Evolutionary conservation across 1,140 invertebrate species (phyloP).

Genomic region (Eriocheir sinensis): DNA sequence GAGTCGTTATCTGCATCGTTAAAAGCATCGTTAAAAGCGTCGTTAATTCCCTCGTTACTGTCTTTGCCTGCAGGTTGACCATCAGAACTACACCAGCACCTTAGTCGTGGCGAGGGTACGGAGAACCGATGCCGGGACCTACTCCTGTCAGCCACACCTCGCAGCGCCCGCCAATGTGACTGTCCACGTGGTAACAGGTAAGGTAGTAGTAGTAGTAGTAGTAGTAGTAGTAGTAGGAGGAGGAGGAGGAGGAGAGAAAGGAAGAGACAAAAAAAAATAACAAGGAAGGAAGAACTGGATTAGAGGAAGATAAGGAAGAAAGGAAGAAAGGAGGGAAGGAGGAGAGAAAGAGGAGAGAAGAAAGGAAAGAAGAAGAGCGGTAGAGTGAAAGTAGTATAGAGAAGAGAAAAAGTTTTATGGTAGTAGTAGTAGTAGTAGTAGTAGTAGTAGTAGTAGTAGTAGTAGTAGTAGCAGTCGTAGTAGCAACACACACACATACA

Average conservation of each 20-base stretch:
- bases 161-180: conserved; percentile 57
- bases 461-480: conserved; percentile 1
- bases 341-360: no score
- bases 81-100: conserved; percentile 74
- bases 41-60: background rate
- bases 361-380: no score
- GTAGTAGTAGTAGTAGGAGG: no score
- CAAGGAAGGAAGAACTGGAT: no score
- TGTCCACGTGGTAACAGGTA: conserved; percentile 31
- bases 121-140: conserved; percentile 67
- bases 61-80: conserved; percentile 27
- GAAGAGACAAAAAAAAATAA: no score
- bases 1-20: no score
- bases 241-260: no score
- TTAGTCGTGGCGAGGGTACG: conserved; percentile 62
- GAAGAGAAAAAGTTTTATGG: no score
- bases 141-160: conserved; percentile 75
- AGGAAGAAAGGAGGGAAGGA: no score
- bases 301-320: no score
- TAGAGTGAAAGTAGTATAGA: no score
- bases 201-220: background rate
- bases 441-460: conserved; percentile 16
- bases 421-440: conserved; percentile 25
- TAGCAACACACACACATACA: background rate
- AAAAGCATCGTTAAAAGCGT: no score